phyloP scores from a whole-genome alignment of 1,140 invertebrate species.

The Hylyphantes graminicola region DNA sequence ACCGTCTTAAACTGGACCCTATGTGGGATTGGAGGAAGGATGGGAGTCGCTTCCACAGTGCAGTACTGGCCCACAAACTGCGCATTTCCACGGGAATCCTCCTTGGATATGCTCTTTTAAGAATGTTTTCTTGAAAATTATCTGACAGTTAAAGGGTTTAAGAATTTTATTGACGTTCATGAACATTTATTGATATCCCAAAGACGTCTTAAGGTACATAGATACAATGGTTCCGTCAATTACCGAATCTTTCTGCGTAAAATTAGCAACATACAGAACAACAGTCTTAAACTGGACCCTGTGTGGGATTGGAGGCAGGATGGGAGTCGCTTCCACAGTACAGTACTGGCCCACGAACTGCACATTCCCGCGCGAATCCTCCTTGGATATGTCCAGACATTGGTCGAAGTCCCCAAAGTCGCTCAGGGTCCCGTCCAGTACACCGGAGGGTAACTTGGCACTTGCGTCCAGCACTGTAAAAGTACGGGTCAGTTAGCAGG shows the following conservation, averaged over 20 bases:
- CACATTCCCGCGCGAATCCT: constrained; percentile 27
- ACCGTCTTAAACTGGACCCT: constrained; percentile 55
- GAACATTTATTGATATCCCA: not conserved
- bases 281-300: constrained; percentile 55
- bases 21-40: constrained; percentile 26
- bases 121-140: no score
- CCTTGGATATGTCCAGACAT: constrained; percentile 62
- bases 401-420: constrained; percentile 67
- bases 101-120: no score
- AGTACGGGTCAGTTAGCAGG: no score
- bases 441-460: constrained; percentile 65
- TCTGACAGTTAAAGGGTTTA: no score
- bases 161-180: no score
- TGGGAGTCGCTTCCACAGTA: constrained; percentile 34
- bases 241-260: constrained; percentile 31
- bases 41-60: constrained; percentile 35
- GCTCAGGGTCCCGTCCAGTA: constrained; percentile 65
- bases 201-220: not conserved
- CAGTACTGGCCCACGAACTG: constrained; percentile 58
- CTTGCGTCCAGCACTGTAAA: constrained; percentile 65
- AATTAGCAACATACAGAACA: constrained; percentile 35
- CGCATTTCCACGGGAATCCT: no score
- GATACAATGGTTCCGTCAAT: not conserved
- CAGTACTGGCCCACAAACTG: constrained; percentile 58
- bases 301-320: constrained; percentile 27